Conservation (phyloP, 2,113 vertebrate species). For the Centropus unirufus region DNA sequence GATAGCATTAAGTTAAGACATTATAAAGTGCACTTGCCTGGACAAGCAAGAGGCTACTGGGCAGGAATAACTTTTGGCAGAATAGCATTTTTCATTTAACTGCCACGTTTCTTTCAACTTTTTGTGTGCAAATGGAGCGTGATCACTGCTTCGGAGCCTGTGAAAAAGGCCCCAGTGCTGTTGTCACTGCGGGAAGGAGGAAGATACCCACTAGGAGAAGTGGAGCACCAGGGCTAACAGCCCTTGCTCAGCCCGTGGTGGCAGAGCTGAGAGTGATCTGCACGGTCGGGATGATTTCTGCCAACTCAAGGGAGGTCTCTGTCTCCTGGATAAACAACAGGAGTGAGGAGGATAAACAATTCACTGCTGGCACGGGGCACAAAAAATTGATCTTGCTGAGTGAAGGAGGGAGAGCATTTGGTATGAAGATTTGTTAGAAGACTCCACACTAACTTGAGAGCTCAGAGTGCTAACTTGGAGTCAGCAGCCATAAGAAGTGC, state of each 20-base stretch:
- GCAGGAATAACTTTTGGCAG: background rate
- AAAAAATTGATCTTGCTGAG: background rate
- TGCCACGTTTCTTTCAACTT: background rate
- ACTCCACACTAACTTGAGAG: background rate
- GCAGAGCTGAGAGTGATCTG: too few relatives aligned
- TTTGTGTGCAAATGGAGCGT: background rate
- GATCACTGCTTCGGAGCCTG: background rate
- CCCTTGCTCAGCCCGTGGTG: background rate
- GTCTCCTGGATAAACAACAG: background rate
- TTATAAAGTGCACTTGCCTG: background rate
- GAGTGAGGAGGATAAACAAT: background rate
- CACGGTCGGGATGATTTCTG: background rate
- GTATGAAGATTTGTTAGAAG: background rate
- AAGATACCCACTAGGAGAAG: rapidly evolving
- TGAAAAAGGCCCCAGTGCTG: background rate
- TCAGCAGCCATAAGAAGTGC: background rate
- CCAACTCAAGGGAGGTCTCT: background rate
- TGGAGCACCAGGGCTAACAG: background rate
- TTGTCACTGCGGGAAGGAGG: background rate
- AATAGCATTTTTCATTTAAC: background rate
- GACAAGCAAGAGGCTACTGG: background rate
- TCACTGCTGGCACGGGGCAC: background rate
- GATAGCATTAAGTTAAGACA: background rate
- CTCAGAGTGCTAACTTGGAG: too few relatives aligned
- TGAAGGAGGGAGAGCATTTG: background rate